phyloP scores from a whole-genome alignment of 2,888 invertebrate genomes.

The Pachycephus smyrnensis region DNA sequence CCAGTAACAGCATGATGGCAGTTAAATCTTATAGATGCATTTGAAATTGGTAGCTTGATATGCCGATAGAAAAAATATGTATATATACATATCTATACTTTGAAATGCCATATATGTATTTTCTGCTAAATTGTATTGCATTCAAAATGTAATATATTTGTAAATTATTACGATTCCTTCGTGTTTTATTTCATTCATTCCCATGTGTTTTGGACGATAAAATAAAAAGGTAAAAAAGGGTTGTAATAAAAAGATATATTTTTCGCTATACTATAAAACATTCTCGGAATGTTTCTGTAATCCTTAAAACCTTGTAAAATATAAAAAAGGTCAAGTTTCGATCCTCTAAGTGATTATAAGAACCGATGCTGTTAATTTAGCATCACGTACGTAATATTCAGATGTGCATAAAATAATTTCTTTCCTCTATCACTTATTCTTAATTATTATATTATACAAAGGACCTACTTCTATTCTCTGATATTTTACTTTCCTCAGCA shows the following conservation, averaged over 20 bases:
- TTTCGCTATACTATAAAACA: neutral
- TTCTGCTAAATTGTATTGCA: conserved; percentile 49
- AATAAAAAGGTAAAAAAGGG: neutral
- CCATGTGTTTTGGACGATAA: neutral
- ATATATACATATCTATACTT: conserved; percentile 15
- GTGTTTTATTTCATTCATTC: neutral
- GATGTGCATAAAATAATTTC: neutral
- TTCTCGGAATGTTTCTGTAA: neutral
- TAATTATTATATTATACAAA: neutral
- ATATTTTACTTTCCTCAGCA: conserved; percentile 32
- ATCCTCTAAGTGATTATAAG: neutral
- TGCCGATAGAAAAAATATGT: conserved; percentile 9
- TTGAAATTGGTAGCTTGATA: neutral
- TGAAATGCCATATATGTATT: conserved; percentile 54
- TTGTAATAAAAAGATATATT: neutral
- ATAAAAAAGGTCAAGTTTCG: neutral
- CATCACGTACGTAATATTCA: neutral
- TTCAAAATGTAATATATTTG: conserved; percentile 56
- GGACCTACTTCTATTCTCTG: neutral
- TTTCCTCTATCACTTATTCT: neutral
- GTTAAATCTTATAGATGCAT: neutral
- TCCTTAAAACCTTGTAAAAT: neutral
- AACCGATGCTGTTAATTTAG: neutral
- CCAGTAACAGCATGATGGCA: neutral
- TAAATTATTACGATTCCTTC: conserved; percentile 43